These are phyloP conservation scores for Lagodon rhomboides DNA, from an alignment of 2,797 vertebrate species.

Conservation along the genomic window DNA sequence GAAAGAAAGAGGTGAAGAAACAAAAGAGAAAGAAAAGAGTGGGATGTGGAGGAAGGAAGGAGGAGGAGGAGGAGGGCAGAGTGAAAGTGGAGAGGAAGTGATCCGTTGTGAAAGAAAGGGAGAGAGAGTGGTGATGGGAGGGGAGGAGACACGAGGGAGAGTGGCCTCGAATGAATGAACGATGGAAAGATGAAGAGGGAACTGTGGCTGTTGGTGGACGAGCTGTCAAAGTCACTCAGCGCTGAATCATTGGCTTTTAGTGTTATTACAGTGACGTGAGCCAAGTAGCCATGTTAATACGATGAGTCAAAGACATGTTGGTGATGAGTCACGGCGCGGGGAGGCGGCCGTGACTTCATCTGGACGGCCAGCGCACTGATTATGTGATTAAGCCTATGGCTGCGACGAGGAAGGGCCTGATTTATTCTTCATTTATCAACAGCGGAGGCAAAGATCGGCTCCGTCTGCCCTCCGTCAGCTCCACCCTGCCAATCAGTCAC, in stretches of 20 bases:
- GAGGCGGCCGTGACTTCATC: slow-evolving; percentile 43
- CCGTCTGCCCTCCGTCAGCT: slow-evolving; percentile 14
- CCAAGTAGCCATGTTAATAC: slow-evolving; percentile 25
- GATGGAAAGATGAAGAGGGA: not conserved
- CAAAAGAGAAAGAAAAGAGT: not conserved
- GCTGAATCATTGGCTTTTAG: slow-evolving; percentile 41
- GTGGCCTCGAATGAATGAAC: not conserved
- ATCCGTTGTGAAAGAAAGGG: not conserved
- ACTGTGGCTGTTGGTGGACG: not conserved
- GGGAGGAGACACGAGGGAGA: not conserved
- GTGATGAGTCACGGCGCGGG: slow-evolving; percentile 45
- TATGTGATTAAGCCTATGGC: slow-evolving; percentile 6
- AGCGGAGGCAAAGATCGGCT: slow-evolving; percentile 1
- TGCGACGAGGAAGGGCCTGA: not conserved
- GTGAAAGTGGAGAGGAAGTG: not conserved
- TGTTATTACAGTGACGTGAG: slow-evolving; percentile 37
- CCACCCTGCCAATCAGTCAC: not conserved
- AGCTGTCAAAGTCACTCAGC: slow-evolving; percentile 15
- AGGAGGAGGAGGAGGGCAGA: not conserved
- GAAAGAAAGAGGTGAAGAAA: not conserved
- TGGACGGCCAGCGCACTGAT: slow-evolving; percentile 12
- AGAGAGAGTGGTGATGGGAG: not conserved
- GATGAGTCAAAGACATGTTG: slow-evolving; percentile 55
- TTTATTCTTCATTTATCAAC: slow-evolving; percentile 15
- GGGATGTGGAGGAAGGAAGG: not conserved